Evolutionary conservation across 2,113 vertebrate species (phyloP).

Genomic region (Cinclus cinclus): DNA sequence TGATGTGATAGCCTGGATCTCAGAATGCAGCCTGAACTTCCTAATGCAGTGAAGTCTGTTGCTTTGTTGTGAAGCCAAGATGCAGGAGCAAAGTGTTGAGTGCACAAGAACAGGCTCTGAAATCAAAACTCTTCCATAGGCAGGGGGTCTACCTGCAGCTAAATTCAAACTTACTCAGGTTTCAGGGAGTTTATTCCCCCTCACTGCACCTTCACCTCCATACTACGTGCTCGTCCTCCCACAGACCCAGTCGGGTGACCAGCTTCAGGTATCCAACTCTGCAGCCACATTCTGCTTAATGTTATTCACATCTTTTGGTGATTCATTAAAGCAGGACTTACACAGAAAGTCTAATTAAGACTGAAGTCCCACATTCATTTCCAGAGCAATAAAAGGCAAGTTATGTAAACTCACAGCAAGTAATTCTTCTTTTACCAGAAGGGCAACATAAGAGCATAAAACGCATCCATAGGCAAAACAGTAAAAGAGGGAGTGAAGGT

Average conservation of each 20-base stretch:
- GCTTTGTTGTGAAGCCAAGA: neutral
- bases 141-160: neutral
- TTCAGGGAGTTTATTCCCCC: neutral
- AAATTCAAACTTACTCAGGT: neutral
- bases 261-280: neutral
- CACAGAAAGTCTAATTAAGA: conserved; percentile 27
- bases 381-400: conserved; percentile 30
- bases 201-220: neutral
- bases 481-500: neutral
- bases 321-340: conserved; percentile 35
- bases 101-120: neutral
- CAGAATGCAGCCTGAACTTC: neutral
- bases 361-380: conserved; percentile 32
- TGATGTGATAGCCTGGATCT: neutral
- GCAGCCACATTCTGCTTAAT: neutral
- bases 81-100: neutral
- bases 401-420: conserved; percentile 59
- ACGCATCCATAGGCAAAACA: conserved; percentile 45
- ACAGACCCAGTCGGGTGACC: neutral
- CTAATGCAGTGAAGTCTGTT: neutral
- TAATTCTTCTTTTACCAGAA: conserved; percentile 62
- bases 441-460: conserved; percentile 35
- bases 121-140: neutral
- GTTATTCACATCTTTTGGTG: neutral
- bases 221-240: rapidly evolving